Base-by-base conservation (phyloP, 2,888 invertebrate genomes). In the Cheilosia pagana region DNA sequence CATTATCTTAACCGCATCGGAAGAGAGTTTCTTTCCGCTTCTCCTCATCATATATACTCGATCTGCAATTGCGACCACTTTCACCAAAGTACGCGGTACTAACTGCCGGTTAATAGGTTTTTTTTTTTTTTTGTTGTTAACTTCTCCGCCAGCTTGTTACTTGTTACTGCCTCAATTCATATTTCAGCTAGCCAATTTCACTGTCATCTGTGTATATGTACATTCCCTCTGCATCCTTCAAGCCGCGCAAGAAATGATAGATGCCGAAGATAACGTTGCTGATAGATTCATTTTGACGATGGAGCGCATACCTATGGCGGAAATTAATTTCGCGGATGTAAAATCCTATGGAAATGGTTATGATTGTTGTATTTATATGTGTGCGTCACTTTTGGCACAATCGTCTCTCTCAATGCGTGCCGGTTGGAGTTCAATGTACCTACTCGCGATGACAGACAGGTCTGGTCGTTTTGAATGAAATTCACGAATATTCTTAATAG, bases 311-410 rank as follows among this genome's bases (percentile, higher is more conserved):
- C 41, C 55, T 59, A 76, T 81, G 55, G 63, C 81, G 81, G 76
- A 81, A 76, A 81, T 81, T 57, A 81, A 59, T 76, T 81, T 81
- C 76, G 59, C 81, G 81, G 81, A 71, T 76, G 57, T 70, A 45
- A 43, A 63, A 53, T 19, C 14, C 25, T 67, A 25, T 16, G 53
- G 43, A 67, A 67, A 52, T 55, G 53, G 41, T 39, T 67, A 39
- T 23, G 39, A 65, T 52, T 65, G 41, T 67, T 35, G 8, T 28
- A n/a, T n/a, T n/a, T 28, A 28, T 2, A 39, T 53, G 41, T 41
- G 19, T 53, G 52, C 53, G 19, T 67, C 67, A 67, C 10, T 43
- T 53, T 43, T 31, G 16, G 8, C 14, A 3, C 31, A 7, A 8
- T 1, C 28, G 2, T 28, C 3, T 28, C n/a, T n/a, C n/a, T n/a